Evolutionary conservation across 2,888 invertebrate species (phyloP), one percentile per base, ranked within the genome.

Genomic region (Phengaris arion): DNA sequence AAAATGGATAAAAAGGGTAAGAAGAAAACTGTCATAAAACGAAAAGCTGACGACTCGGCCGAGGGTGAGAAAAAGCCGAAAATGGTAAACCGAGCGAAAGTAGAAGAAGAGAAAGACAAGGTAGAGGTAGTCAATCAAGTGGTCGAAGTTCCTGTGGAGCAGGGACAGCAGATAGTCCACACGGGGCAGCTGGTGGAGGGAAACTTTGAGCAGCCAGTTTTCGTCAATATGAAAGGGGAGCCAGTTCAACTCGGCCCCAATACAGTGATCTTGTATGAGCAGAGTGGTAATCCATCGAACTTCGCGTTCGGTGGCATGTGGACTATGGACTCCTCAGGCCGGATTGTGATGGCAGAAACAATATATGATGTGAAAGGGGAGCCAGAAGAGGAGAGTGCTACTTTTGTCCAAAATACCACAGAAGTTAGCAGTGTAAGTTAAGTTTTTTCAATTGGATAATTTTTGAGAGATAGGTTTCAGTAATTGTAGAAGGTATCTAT

Each of bases 1-100:
- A 92, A 91, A 87, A 94, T 94, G 94, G 94, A 94, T 88, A 94
- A 94, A 85, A 94, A 94, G 86, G 92, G 82, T 79, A 93, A 92
- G 82, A 94, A 94, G 86, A 94, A 90, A 85, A 89, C 89, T 82
- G 93, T 90, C 70, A 91, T 90, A 76, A 94, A 94, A 85, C 86
- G 94, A 74, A 94, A 94, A 88, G 89, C 84, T 85, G 94, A 93
- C 81, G 94, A 94, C 52, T 80, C 88, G 2, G 84, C 79, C 0
- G 94, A 94, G 22, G 82, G 85, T 79, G 93, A 93, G 54, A 92
- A 90, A 81, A 93, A 93, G 81, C 91, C 92, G 82, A 88, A 87
- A 79, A 90, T 92, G 92, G 88, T 91, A 55, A 84, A 87, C 76
- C 85, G 89, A 45, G 81, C 78, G 12, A 91, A 90, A 79, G 83